Percentiles rank a stretch among this genome's conserved stretches.
Evolutionary conservation across 2,888 invertebrate species (phyloP).

Genomic region (Autographa gamma): DNA sequence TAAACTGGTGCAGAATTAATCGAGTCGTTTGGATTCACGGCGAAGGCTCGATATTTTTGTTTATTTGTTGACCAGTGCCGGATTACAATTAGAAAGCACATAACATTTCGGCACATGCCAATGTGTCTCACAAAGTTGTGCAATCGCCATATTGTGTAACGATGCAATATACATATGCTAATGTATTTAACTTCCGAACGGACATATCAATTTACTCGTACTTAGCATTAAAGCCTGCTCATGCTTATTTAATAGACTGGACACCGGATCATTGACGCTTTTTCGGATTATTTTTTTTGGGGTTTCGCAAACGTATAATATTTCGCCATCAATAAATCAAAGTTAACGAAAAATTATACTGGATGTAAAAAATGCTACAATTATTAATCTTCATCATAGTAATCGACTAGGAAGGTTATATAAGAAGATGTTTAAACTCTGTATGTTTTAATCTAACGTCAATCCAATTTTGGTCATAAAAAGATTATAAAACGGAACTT

Average conservation of each 20-base stretch:
- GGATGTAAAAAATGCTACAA: not conserved
- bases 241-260: conserved; percentile 7
- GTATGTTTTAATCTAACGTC: not conserved
- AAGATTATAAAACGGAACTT: too few relatives aligned
- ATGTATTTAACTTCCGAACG: conserved; percentile 83
- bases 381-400: not conserved
- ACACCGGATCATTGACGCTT: not conserved
- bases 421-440: too few relatives aligned
- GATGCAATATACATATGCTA: conserved; percentile 75
- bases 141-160: conserved; percentile 78
- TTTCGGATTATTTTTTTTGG: not conserved
- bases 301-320: not conserved
- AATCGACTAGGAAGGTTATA: too few relatives aligned
- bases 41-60: conserved; percentile 45
- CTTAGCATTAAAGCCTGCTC: conserved; percentile 58
- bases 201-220: conserved; percentile 71
- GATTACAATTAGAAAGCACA: conserved; percentile 78
- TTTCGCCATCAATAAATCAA: not conserved
- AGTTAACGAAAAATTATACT: not conserved
- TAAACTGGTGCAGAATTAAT: conserved; percentile 42
- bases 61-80: conserved; percentile 55
- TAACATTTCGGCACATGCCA: conserved; percentile 76
- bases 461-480: too few relatives aligned
- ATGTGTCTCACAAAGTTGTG: conserved; percentile 75
- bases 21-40: conserved; percentile 44